These are phyloP conservation scores for Silvanus unidentatus DNA, from an alignment of 2,888 invertebrate species.

Conservation along the genomic window DNA sequence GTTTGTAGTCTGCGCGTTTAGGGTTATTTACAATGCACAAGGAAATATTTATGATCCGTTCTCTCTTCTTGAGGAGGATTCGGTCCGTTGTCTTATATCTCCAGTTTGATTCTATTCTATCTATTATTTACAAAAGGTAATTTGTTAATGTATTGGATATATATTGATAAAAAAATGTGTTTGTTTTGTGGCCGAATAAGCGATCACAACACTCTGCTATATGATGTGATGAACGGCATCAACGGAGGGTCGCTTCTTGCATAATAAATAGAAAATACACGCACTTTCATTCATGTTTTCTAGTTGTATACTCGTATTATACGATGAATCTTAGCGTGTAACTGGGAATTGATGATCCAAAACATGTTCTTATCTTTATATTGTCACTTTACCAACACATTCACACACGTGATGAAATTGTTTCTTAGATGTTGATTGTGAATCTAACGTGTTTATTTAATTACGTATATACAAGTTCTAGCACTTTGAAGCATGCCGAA, in stretches of 20 bases:
- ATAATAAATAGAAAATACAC: not conserved
- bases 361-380: no score
- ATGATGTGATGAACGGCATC: no score
- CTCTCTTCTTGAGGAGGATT: slow-evolving; percentile 40
- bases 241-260: not conserved
- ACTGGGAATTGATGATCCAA: not conserved
- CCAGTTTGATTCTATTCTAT: slow-evolving; percentile 38
- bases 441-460: no score
- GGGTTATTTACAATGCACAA: slow-evolving; percentile 52
- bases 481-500: no score
- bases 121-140: slow-evolving; percentile 36
- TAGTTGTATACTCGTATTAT: no score
- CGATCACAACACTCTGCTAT: no score
- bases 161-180: no score
- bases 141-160: slow-evolving; percentile 37
- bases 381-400: no score
- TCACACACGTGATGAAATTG: no score
- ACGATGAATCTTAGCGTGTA: slow-evolving; percentile 2
- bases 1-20: slow-evolving; percentile 49
- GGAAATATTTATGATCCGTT: slow-evolving; percentile 53
- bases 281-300: slow-evolving; percentile 2
- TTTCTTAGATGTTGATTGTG: no score
- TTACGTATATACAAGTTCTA: no score
- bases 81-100: slow-evolving; percentile 39
- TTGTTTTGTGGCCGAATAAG: no score